Evolutionary conservation across 2,113 vertebrate species (phyloP), one percentile per base, ranked within the genome.

Genomic region (Nestor notabilis): DNA sequence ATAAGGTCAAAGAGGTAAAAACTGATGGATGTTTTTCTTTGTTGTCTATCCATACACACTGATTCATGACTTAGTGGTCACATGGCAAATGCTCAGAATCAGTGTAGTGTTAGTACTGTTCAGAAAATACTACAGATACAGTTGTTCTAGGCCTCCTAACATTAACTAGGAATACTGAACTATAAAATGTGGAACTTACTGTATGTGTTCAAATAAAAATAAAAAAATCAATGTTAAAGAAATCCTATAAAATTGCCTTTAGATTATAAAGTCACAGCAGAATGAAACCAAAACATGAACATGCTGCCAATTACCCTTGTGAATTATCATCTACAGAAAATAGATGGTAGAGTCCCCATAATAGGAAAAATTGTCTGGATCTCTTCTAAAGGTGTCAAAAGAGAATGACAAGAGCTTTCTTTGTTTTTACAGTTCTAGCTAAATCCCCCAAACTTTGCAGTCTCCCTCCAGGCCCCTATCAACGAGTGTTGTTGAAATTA

Each of bases 401-500:
- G 9, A 83, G 28, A 88, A 56, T 16, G 18, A 52, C 47, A 72
- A 83, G 33, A 83, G 11, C 33, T 89, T 91, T 23, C 58, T 88
- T 90, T 91, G 65, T 78, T 94, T 91, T 91, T 39, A 25, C 35
- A 80, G 25, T 80, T 85, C 69, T 83, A n/a, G 31, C 76, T 96
- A 69, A 46, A 28, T 91, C 10, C 4, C 18, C 37, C n/a, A 58
- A 78, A 19, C 55, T 90, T 78, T 93, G 17, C 47, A 55, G 52
- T 27, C 35, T 93, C 69, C 53, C 52, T 81, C 55, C 55, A 52
- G 63, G 88, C 28, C 35, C 4, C 21, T 94, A 71, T 60, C 61
- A 94, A 77, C 89, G 70, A 46, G 92, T 66, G 37, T 61, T 96
- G 66, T 95, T 97, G 95, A 95, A 96, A 92, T 92, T 47, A 93